Percentiles rank a stretch among this genome's conserved stretches.
phyloP scores from a whole-genome alignment of 2,797 vertebrate species.

The Protonibea diacanthus region DNA sequence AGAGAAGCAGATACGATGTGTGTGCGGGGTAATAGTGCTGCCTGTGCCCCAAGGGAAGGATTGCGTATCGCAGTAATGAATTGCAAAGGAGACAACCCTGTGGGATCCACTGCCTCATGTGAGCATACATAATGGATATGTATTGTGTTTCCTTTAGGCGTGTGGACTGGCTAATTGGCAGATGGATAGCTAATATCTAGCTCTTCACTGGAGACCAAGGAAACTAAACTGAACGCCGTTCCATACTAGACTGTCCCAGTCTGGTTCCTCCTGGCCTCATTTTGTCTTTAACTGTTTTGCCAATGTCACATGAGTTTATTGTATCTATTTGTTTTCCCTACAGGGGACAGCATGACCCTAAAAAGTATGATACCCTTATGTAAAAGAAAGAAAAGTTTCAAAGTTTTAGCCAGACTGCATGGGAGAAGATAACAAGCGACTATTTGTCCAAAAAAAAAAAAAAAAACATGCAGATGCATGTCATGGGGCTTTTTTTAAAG shows the following conservation, averaged over 20 bases:
- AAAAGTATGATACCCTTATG: slow-evolving; percentile 39
- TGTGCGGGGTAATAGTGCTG: slow-evolving; percentile 53
- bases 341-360: slow-evolving; percentile 46
- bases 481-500: background rate
- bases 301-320: slow-evolving; percentile 34
- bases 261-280: slow-evolving; percentile 35
- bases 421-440: slow-evolving; percentile 28
- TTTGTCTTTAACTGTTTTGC: slow-evolving; percentile 33
- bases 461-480: slow-evolving; percentile 10
- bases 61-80: slow-evolving; percentile 69
- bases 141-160: slow-evolving; percentile 60
- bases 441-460: slow-evolving; percentile 18
- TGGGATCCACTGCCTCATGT: slow-evolving; percentile 48
- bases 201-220: slow-evolving; percentile 16
- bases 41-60: slow-evolving; percentile 56
- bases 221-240: slow-evolving; percentile 6
- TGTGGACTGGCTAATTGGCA: slow-evolving; percentile 60
- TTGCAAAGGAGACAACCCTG: slow-evolving; percentile 53
- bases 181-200: slow-evolving; percentile 37
- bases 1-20: slow-evolving; percentile 46
- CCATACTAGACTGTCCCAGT: background rate
- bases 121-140: slow-evolving; percentile 61
- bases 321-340: slow-evolving; percentile 48
- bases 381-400: slow-evolving; percentile 35
- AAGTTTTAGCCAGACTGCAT: slow-evolving; percentile 16